A percentile compares a stretch with the other conserved stretches of the same genome.
These are phyloP conservation scores for Drosophila recens DNA, from an alignment of 2,888 invertebrate genomes.

Conservation along the genomic window DNA sequence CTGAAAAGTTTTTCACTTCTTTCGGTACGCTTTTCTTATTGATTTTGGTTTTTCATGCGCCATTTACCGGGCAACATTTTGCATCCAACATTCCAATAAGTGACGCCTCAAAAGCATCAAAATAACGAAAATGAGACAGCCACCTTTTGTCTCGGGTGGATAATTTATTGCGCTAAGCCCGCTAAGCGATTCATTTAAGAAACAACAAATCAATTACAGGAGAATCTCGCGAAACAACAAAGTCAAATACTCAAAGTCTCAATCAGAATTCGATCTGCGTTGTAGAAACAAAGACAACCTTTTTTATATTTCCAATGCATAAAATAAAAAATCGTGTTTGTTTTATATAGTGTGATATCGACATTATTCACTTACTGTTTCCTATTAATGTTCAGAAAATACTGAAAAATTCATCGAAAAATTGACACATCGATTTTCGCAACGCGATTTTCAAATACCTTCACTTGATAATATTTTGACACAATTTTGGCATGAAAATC, in stretches of 20 bases:
- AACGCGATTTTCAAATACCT: no score
- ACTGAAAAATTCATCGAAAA: no score
- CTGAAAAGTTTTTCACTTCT: slow-evolving; percentile 45
- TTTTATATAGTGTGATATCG: no score
- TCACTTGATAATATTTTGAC: no score
- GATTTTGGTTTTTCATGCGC: slow-evolving; percentile 61
- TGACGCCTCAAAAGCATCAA: slow-evolving; percentile 28
- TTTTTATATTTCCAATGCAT: no score
- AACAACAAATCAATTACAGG: slow-evolving; percentile 55
- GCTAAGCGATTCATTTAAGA: slow-evolving; percentile 38
- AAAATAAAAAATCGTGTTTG: no score
- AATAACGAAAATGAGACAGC: slow-evolving; percentile 1
- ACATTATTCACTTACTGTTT: background rate
- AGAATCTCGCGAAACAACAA: slow-evolving; percentile 4
- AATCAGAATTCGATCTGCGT: no score
- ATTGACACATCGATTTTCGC: no score
- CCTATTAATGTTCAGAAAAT: background rate
- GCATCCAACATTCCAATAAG: slow-evolving; percentile 52
- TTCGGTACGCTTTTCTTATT: slow-evolving; percentile 5
- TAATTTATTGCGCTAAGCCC: slow-evolving; percentile 58
- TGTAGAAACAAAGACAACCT: background rate
- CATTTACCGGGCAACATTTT: slow-evolving; percentile 63
- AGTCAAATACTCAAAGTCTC: slow-evolving; percentile 10
- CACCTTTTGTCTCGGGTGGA: slow-evolving; percentile 27
- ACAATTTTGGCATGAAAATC: no score